Evolutionary conservation across 2,113 vertebrate genomes (phyloP), one percentile per base, ranked within the genome.

Genomic region (Megaleporinus macrocephalus): DNA sequence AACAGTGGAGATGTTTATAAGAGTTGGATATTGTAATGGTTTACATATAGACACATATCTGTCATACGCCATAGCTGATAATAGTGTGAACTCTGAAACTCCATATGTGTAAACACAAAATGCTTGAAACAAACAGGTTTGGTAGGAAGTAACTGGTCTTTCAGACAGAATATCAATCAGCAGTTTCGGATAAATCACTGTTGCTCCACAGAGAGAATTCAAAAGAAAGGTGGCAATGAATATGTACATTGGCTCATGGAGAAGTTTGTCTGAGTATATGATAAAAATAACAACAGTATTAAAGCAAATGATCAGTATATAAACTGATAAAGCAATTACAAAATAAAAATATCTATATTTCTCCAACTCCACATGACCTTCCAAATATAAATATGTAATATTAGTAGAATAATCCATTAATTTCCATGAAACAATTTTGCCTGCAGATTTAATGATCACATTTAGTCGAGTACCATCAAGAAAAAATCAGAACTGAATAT

Each of bases 21-120:
- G 44, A 1, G 44, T 41, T 13, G 76, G 5, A 55, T 78, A 78
- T 24, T 55, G 76, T 2, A 78, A 12, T 36, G 76, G 76, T 36
- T 78, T 78, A 69, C 76, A 78, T 18, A 78, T 78, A 7, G 76
- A 78, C 76, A 78, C 63, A n/a, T 68, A 78, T 68, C 76, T 36
- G 4, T 78, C 76, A 55, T 68, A 78, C 20, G 76, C 76, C 76
- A 78, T 78, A 18, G 76, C 62, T 69, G 76, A 68, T 41, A 78
- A 65, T 11, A 77, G 26, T 24, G 69, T 72, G 16, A 73, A 73
- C 70, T 73, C 70, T 20, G 47, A 73, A 26, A 15, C 41, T 7
- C 6, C 61, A 44, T 77, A 77, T 3, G 61, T 65, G 11, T 77
- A 77, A 77, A 77, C 6, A 4, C 36, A 27, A 49, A 65, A 77